Evolutionary conservation across 2,797 vertebrate species (phyloP).

Genomic region (Lateolabrax maculatus): DNA sequence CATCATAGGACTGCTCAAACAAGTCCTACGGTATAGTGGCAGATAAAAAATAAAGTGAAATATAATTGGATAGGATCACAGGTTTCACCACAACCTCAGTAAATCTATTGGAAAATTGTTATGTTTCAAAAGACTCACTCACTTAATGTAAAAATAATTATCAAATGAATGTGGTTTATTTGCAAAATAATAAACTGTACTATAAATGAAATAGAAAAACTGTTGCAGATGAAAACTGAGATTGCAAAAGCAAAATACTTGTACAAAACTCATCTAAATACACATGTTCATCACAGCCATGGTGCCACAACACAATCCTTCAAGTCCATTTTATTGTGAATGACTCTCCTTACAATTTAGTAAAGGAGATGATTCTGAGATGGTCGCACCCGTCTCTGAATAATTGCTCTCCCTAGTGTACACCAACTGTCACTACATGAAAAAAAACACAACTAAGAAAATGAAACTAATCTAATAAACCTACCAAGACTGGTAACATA

Average conservation of each 20-base stretch:
- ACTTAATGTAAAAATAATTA: neutral
- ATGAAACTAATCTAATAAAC: conserved; percentile 4
- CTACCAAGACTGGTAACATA: neutral
- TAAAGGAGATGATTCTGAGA: conserved; percentile 4
- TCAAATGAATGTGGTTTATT: neutral
- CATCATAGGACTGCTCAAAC: conserved; percentile 10
- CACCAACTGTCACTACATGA: conserved; percentile 65
- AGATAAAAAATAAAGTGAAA: conserved; percentile 2
- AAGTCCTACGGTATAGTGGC: neutral
- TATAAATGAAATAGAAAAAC: neutral
- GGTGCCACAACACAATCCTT: neutral
- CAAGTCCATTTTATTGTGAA: conserved; percentile 22
- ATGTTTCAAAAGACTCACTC: neutral
- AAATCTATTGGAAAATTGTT: neutral
- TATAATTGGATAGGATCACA: neutral
- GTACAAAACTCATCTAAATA: conserved; percentile 1
- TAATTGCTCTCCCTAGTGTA: conserved; percentile 75
- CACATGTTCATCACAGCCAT: neutral
- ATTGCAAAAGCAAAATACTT: conserved; percentile 4
- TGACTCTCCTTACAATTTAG: neutral
- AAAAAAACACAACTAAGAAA: conserved; percentile 11
- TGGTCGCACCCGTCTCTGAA: conserved; percentile 36
- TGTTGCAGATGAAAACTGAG: neutral
- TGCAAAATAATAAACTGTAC: neutral
- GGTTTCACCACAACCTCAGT: neutral